Evolutionary conservation across 1,140 invertebrate species (phyloP).

Genomic region (Rhopalosiphum maidis): DNA sequence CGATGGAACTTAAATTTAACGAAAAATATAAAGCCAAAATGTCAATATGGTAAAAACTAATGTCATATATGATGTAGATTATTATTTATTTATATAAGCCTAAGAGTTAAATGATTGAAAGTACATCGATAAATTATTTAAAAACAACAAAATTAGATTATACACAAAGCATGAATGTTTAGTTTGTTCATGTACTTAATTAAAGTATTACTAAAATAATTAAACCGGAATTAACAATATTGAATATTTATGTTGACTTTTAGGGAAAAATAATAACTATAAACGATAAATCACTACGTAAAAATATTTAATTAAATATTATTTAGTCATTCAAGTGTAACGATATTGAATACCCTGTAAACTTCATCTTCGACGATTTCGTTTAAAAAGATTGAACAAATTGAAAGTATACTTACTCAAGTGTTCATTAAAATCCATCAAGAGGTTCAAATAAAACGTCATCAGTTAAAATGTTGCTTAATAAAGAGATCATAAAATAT

Average conservation of each 20-base stretch:
- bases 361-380: neutral
- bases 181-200: neutral
- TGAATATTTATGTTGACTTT: neutral
- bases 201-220: neutral
- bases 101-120: neutral
- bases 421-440: neutral
- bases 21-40: neutral
- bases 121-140: neutral
- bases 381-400: neutral
- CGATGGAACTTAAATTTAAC: neutral
- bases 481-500: neutral
- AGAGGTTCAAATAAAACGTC: neutral
- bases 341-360: neutral
- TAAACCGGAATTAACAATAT: neutral
- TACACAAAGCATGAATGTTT: neutral
- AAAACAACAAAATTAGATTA: neutral
- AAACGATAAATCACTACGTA: neutral
- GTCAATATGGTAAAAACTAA: neutral
- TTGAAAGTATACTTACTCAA: neutral
- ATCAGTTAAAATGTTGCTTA: neutral
- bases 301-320: neutral
- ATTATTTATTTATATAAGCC: neutral
- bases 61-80: neutral
- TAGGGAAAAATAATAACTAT: neutral
- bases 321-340: neutral